These are phyloP conservation scores for Ophioninae sp. DNA, from an alignment of 2,888 invertebrate species.

Conservation along the genomic window DNA sequence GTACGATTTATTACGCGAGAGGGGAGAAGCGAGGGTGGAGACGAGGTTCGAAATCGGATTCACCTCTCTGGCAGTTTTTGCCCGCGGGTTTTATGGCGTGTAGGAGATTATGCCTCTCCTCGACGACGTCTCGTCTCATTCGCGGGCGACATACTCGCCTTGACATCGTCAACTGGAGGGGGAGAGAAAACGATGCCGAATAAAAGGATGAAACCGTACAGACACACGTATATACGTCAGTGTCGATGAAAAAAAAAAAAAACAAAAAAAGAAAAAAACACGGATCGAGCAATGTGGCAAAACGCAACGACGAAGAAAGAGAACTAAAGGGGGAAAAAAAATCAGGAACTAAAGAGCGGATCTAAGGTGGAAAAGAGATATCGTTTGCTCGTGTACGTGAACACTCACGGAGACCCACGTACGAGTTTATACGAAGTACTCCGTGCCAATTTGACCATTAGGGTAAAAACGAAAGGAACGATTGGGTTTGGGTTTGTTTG, in stretches of 20 bases:
- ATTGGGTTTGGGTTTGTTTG: background rate
- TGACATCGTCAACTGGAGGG: conserved; percentile 42
- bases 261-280: too few species aligned
- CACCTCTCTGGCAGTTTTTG: conserved; percentile 69
- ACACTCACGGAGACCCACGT: background rate
- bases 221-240: conserved; percentile 15
- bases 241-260: conserved; percentile 10
- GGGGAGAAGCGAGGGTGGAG: conserved; percentile 31
- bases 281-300: conserved; percentile 32
- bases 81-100: conserved; percentile 72
- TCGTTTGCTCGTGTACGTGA: background rate
- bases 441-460: conserved; percentile 2
- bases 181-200: conserved; percentile 42
- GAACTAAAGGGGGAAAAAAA: conserved; percentile 42
- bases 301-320: conserved; percentile 54
- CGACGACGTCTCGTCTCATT: conserved; percentile 68
- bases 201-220: conserved; percentile 50
- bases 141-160: conserved; percentile 62
- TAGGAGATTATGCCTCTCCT: conserved; percentile 71
- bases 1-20: conserved; percentile 40
- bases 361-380: conserved; percentile 11
- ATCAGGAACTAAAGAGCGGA: conserved; percentile 41
- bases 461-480: background rate
- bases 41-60: conserved; percentile 68
- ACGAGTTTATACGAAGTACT: conserved; percentile 4